Evolutionary conservation across 2,797 vertebrate species (phyloP), one percentile per base, ranked within the genome.

Genomic region (Tenualosa ilisha): DNA sequence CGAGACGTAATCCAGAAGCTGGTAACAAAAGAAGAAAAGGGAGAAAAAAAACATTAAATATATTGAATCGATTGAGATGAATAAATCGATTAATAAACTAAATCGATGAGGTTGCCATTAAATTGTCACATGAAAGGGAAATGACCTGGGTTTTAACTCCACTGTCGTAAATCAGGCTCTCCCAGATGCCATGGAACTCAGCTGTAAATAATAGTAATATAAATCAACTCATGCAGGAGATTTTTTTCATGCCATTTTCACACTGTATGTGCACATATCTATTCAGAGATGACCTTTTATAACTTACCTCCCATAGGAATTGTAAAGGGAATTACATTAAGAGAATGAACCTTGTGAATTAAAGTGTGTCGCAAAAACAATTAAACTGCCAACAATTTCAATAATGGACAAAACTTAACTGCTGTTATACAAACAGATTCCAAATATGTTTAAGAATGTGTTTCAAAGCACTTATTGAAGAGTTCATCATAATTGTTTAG

Each of bases 161-260:
- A 84, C 83, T 91, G 0, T 99, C 98, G 89, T 99, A 99, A 22
- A 99, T 93, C 75, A 99, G 94, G 91, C 97, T 99, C 88, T 99
- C 98, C 98, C 98, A 99, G 68, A 99, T 96, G 59, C 97, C 97
- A 3, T 99, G 97, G 91, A 99, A 98, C 90, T 99, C 97, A 93
- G 91, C 98, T 99, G 92, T 49, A 91, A 94, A 89, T 3, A 9
- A 20, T 11, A 75, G 68, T 15, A 75, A 75, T 20, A 75, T 17
- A 40, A 20, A 17, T 6, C 37, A 17, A 75, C 17, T 75, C 40
- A 1, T 31, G 46, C 46, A 46, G 46, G 4, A 46, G 46, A 31
- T 31, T 51, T 51, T 51, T 51, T 1, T 51, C 50, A 51, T 51
- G 50, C 50, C 12, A 51, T 54, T 54, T 54, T 1, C 15, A 54